Conservation (phyloP, 2,797 vertebrate genomes). For the Chelmon rostratus region DNA sequence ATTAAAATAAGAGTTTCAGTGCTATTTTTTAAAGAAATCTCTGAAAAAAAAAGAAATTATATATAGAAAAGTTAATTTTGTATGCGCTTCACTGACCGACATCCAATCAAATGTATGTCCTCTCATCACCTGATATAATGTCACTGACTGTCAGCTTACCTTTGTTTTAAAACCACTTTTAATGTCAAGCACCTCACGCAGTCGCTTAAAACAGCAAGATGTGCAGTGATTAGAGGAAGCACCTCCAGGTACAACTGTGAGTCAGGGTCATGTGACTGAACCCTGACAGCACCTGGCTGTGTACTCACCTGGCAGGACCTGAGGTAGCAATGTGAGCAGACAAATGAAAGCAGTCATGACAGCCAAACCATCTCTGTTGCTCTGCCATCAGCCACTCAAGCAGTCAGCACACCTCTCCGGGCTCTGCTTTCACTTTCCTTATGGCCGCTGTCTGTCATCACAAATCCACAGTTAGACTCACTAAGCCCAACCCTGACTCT, state of each 20-base stretch:
- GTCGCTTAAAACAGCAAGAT: not conserved
- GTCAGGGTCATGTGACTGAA: not conserved
- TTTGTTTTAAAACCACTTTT: too few species aligned
- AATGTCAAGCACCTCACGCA: too few species aligned
- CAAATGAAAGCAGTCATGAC: slow-evolving; percentile 50
- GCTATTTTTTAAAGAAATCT: too few species aligned
- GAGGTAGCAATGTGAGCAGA: slow-evolving; percentile 56
- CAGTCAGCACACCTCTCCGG: not conserved
- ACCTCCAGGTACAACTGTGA: not conserved
- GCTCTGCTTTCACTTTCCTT: slow-evolving; percentile 34
- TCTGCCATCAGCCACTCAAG: not conserved
- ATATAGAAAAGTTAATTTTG: too few species aligned
- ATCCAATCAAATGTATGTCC: too few species aligned
- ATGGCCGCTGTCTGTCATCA: too few species aligned
- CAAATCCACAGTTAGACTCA: not conserved
- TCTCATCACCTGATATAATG: too few species aligned
- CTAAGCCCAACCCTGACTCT: rapidly evolving
- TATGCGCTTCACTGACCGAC: too few species aligned
- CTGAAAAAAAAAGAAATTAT: too few species aligned
- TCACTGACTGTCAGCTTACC: too few species aligned
- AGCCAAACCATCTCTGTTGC: not conserved
- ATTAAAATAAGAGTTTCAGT: too few species aligned
- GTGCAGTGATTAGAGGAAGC: not conserved
- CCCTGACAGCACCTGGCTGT: not conserved
- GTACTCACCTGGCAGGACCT: slow-evolving; percentile 57